Percentiles rank a stretch among this genome's conserved stretches.
These are phyloP conservation scores for Falcaria lacertinaria DNA, from an alignment of 2,888 invertebrate species.

Conservation along the genomic window DNA sequence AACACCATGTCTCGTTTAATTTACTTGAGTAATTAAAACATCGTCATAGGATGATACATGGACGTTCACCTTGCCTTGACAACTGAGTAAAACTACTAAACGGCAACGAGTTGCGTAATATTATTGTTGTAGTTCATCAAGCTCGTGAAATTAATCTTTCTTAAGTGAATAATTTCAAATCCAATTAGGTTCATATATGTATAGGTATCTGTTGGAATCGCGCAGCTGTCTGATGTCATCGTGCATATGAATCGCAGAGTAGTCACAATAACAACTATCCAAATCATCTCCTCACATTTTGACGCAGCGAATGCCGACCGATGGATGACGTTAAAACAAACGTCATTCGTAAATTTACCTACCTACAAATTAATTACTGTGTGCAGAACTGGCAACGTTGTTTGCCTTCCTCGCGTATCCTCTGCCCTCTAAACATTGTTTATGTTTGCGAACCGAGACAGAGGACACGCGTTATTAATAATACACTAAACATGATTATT, in stretches of 20 bases:
- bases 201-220: conserved; percentile 8
- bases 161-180: conserved; percentile 2
- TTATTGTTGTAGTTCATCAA: too few species aligned
- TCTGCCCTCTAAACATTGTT: conserved; percentile 10
- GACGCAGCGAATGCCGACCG: conserved; percentile 5
- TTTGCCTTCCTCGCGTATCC: conserved; percentile 10
- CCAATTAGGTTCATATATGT: conserved; percentile 1
- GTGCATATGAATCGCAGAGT: conserved; percentile 37
- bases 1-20: too few species aligned
- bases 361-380: conserved; percentile 24
- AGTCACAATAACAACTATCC: conserved; percentile 20
- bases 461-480: background rate
- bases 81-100: too few species aligned
- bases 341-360: too few species aligned
- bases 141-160: background rate
- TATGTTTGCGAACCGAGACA: conserved; percentile 4
- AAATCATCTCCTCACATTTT: background rate
- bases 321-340: conserved; percentile 25
- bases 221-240: conserved; percentile 48
- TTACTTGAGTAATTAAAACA: too few species aligned
- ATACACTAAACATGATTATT: background rate
- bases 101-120: too few species aligned
- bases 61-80: too few species aligned
- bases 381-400: conserved; percentile 14
- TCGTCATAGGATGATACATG: too few species aligned